These are phyloP conservation scores for Allacma fusca DNA, from an alignment of 2,888 invertebrate species.

Conservation along the genomic window DNA sequence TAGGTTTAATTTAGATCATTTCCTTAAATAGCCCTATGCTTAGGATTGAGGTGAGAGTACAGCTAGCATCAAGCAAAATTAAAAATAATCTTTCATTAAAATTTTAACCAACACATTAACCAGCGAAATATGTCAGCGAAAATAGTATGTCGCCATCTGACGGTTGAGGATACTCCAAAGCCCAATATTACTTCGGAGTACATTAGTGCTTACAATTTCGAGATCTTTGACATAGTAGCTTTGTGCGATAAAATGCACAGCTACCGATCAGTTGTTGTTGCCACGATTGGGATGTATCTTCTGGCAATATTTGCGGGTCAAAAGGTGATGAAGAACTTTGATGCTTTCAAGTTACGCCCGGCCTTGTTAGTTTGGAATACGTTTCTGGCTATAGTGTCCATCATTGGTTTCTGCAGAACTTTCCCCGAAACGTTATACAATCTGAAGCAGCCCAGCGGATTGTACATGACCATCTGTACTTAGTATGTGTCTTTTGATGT, in stretches of 20 bases:
- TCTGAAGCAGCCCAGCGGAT: conserved; percentile 66
- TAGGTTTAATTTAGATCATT: too few species aligned
- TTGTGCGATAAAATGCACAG: neutral
- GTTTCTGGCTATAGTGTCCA: conserved; percentile 68
- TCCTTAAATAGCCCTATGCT: too few species aligned
- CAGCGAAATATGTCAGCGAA: neutral
- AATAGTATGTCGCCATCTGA: neutral
- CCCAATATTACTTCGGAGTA: conserved; percentile 16
- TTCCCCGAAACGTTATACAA: conserved; percentile 67
- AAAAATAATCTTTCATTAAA: too few species aligned
- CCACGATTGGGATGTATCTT: conserved; percentile 65
- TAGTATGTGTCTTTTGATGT: neutral
- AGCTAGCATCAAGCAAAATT: too few species aligned
- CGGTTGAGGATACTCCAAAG: neutral
- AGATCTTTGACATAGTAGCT: conserved; percentile 20
- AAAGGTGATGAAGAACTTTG: conserved; percentile 67
- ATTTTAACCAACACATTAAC: too few species aligned
- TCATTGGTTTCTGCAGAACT: conserved; percentile 66
- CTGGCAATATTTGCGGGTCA: conserved; percentile 67
- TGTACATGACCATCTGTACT: conserved; percentile 68
- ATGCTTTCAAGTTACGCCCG: conserved; percentile 66
- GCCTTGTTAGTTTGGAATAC: conserved; percentile 69
- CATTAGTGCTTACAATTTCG: conserved; percentile 37
- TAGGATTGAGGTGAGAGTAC: too few species aligned
- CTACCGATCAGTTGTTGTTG: neutral